A percentile compares a stretch with the other conserved stretches of the same genome.
phyloP scores from a whole-genome alignment of 2,113 vertebrate species.

The Brachionichthys hirsutus region DNA sequence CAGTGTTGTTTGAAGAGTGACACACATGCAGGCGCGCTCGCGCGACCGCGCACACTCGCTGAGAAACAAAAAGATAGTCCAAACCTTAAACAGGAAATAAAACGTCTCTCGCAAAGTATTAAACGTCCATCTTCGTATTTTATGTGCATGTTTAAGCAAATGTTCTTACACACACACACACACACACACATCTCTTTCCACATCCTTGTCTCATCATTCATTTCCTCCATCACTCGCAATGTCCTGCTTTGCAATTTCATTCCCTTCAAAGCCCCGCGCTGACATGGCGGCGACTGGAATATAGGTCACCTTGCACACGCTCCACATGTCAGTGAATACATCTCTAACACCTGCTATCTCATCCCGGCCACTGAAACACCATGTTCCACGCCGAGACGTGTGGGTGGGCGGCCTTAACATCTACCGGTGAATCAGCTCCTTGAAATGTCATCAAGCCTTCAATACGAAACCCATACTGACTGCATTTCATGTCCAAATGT shows the following conservation, averaged over 20 bases:
- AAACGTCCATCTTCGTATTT: slow-evolving; percentile 2
- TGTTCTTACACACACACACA: neutral
- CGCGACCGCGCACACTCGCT: slow-evolving; percentile 2
- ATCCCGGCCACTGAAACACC: slow-evolving; percentile 57
- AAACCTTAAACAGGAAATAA: slow-evolving; percentile 7
- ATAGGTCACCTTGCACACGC: slow-evolving; percentile 65
- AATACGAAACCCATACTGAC: slow-evolving; percentile 52
- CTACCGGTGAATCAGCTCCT: slow-evolving; percentile 68
- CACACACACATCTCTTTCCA: neutral
- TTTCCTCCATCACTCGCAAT: slow-evolving; percentile 22
- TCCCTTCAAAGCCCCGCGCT: slow-evolving; percentile 30
- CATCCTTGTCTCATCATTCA: slow-evolving; percentile 8
- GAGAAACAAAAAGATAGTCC: slow-evolving; percentile 10
- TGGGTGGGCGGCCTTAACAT: slow-evolving; percentile 68
- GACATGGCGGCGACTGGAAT: slow-evolving; percentile 54
- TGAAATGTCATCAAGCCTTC: slow-evolving; percentile 72
- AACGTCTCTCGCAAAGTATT: neutral
- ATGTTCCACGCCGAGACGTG: slow-evolving; percentile 58
- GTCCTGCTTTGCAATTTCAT: slow-evolving; percentile 27
- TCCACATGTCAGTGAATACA: slow-evolving; percentile 57
- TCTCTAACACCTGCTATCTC: slow-evolving; percentile 57
- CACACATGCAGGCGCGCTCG: slow-evolving; percentile 40
- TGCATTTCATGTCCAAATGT: slow-evolving; percentile 72
- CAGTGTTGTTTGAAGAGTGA: slow-evolving; percentile 62
- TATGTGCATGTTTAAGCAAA: neutral